A percentile compares a stretch with the other conserved stretches of the same genome.
Evolutionary conservation across 1,140 invertebrate species (phyloP).

Genomic region (Drosophila truncata): DNA sequence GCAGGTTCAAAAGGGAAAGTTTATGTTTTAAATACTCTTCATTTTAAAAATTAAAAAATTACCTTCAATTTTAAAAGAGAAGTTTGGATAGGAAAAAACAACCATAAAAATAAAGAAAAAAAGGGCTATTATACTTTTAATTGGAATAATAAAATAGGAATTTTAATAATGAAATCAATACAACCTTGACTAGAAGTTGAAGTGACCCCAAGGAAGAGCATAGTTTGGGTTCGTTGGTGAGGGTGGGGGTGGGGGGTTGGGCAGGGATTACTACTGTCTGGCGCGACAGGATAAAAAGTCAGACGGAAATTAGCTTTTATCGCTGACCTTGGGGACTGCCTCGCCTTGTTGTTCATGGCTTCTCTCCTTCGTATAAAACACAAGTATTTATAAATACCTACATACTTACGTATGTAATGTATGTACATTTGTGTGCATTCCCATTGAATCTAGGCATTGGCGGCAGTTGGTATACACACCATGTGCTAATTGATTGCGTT

Average conservation of each 20-base stretch:
- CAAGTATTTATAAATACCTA: slow-evolving; percentile 9
- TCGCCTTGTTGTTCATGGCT: slow-evolving; percentile 20
- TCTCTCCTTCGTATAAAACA: slow-evolving; percentile 5
- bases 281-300: slow-evolving; percentile 48
- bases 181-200: neutral
- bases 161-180: slow-evolving; percentile 54
- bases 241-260: neutral
- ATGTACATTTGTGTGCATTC: slow-evolving; percentile 10
- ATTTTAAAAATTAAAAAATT: neutral
- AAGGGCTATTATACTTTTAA: neutral
- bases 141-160: too few species aligned
- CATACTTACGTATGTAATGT: slow-evolving; percentile 16
- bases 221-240: neutral
- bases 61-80: neutral
- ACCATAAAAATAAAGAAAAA: neutral
- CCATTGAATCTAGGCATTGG: slow-evolving; percentile 8
- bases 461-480: slow-evolving; percentile 25
- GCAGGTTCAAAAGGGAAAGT: neutral
- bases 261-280: slow-evolving; percentile 25
- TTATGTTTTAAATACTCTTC: neutral
- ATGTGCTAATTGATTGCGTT: slow-evolving; percentile 47
- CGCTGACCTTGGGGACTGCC: slow-evolving; percentile 40
- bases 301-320: slow-evolving; percentile 41
- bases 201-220: slow-evolving; percentile 10
- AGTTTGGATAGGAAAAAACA: too few species aligned